Conservation (phyloP, 2,888 invertebrate species). For the Salticus scenicus region DNA sequence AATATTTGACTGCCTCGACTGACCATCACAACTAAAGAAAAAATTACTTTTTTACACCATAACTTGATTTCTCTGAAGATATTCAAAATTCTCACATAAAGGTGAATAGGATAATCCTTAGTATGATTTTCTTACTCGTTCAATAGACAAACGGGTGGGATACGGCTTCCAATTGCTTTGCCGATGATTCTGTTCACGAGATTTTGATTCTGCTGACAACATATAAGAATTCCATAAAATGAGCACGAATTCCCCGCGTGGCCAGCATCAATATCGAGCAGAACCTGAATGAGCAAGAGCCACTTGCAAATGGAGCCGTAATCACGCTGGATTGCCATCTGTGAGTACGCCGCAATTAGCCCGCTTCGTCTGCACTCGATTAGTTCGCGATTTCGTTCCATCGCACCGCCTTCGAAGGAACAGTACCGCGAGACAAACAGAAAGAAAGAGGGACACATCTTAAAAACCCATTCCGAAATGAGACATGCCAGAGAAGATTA, state of each 20-base stretch:
- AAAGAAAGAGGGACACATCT: constrained; percentile 49
- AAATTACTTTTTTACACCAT: too few species aligned
- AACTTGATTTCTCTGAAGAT: too few species aligned
- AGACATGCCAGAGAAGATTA: constrained; percentile 45
- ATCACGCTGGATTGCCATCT: constrained; percentile 69
- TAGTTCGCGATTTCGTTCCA: neutral
- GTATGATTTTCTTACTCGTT: neutral
- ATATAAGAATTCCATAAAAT: neutral
- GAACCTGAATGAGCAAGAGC: constrained; percentile 52
- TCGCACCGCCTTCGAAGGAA: constrained; percentile 21
- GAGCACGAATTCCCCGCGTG: neutral
- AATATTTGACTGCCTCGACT: too few species aligned
- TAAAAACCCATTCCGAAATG: constrained; percentile 65
- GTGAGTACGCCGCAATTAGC: constrained; percentile 60
- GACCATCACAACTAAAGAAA: too few species aligned
- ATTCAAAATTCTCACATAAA: too few species aligned
- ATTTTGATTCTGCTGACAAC: neutral
- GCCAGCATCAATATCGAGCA: constrained; percentile 15
- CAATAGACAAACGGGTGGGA: neutral
- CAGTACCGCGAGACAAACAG: constrained; percentile 39
- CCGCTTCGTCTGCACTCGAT: constrained; percentile 38
- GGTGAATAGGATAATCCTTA: too few species aligned
- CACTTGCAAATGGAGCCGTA: constrained; percentile 70
- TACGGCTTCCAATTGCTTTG: neutral
- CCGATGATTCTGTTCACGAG: neutral